Conservation (phyloP, 2,113 vertebrate genomes). For the Cyanoramphus novaezelandiae region DNA sequence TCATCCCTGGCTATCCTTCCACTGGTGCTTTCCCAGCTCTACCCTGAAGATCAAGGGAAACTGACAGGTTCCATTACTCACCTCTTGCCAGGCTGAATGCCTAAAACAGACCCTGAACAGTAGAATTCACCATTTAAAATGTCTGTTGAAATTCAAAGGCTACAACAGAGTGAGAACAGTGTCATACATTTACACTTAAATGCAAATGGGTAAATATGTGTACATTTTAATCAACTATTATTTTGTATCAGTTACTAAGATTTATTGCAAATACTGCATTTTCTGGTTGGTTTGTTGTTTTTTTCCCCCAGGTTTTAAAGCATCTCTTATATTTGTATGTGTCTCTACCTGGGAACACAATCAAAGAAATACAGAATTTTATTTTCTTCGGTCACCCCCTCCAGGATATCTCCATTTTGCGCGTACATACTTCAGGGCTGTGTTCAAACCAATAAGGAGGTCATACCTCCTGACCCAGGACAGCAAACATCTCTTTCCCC, state of each 20-base stretch:
- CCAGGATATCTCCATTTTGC: background rate
- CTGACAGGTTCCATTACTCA: background rate
- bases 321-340: background rate
- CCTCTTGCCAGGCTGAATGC: background rate
- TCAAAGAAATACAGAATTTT: background rate
- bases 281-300: background rate
- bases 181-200: background rate
- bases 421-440: background rate
- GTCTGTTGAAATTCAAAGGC: background rate
- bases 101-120: background rate
- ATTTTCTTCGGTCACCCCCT: background rate
- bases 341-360: background rate
- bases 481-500: background rate
- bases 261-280: background rate
- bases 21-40: background rate
- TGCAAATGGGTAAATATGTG: background rate
- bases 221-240: background rate
- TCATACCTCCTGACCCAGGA: background rate
- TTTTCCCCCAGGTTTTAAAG: background rate
- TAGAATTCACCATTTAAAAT: background rate
- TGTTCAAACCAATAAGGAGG: background rate
- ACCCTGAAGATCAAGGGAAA: background rate
- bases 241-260: background rate
- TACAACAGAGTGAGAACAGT: background rate
- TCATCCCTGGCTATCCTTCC: fast-evolving